Percentiles rank a stretch among this genome's conserved stretches.
These are phyloP conservation scores for Galeopterus variegatus DNA, from an alignment of 2,113 vertebrate genomes.

Conservation along the genomic window DNA sequence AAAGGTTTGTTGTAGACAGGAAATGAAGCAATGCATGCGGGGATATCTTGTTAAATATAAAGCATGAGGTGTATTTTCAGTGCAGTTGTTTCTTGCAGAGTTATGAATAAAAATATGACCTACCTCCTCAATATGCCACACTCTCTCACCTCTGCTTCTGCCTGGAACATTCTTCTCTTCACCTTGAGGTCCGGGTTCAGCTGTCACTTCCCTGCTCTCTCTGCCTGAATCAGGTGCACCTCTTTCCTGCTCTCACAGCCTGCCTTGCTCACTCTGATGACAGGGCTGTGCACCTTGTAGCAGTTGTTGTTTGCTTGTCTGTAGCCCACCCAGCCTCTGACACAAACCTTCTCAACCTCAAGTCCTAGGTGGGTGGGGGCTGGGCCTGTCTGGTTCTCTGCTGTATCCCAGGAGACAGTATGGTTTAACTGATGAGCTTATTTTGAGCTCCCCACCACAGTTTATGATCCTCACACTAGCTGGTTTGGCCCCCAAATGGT, in stretches of 20 bases:
- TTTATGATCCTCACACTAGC: background rate
- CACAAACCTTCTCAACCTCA: background rate
- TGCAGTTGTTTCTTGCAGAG: background rate
- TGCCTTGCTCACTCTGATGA: background rate
- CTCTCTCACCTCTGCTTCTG: background rate
- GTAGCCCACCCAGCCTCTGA: background rate
- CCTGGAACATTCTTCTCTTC: background rate
- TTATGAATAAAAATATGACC: background rate
- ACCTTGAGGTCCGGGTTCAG: background rate
- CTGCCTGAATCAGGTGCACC: background rate
- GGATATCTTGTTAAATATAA: background rate
- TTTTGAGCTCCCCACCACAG: background rate
- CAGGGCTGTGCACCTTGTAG: background rate
- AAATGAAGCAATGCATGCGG: background rate
- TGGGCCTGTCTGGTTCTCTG: background rate
- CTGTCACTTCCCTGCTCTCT: background rate
- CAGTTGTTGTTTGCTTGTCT: background rate
- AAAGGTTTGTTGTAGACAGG: background rate
- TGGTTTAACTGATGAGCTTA: background rate
- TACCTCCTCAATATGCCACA: background rate
- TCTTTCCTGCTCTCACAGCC: background rate
- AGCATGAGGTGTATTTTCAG: background rate
- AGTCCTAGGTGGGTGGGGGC: background rate
- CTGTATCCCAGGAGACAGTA: background rate
- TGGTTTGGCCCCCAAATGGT: background rate